phyloP scores from a whole-genome alignment of 2,888 invertebrate genomes.

The Phortica okadai region DNA sequence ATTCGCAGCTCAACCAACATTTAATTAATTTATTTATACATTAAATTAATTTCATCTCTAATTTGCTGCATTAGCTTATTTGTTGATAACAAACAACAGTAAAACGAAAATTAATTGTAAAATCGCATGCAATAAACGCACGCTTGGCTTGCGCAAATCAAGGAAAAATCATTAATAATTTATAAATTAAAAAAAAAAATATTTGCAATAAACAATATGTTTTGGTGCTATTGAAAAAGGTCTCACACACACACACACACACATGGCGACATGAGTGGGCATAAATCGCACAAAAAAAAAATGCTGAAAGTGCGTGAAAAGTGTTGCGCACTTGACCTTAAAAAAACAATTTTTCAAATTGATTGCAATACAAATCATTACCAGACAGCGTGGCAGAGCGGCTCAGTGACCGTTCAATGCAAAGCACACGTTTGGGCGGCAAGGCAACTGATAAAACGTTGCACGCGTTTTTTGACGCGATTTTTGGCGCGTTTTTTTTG shows the following conservation, averaged over 20 bases:
- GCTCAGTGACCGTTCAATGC: background rate
- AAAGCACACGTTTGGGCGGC: background rate
- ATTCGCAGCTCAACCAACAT: slow-evolving; percentile 9
- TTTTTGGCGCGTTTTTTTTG: background rate
- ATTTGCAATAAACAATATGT: background rate
- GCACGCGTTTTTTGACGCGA: slow-evolving; percentile 1
- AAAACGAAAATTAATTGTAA: slow-evolving; percentile 4
- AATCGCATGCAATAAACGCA: slow-evolving; percentile 9
- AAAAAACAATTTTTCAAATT: background rate
- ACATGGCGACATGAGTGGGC: slow-evolving; percentile 15
- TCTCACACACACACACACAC: background rate
- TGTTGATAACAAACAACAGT: background rate
- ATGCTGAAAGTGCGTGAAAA: slow-evolving; percentile 13
- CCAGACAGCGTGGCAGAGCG: background rate
- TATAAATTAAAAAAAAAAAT: background rate
- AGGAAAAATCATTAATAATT: slow-evolving; percentile 23
- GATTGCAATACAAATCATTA: background rate
- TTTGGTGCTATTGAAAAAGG: background rate
- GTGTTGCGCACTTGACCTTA: slow-evolving; percentile 25
- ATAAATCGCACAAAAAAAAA: slow-evolving; percentile 4
- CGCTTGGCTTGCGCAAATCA: slow-evolving; percentile 22
- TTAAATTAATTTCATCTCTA: background rate
- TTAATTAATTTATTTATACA: slow-evolving; percentile 3
- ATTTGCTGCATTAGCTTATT: background rate
- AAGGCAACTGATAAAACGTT: background rate